Evolutionary conservation across 2,888 invertebrate species (phyloP).

Genomic region (Parapristionchus giblindavisi): DNA sequence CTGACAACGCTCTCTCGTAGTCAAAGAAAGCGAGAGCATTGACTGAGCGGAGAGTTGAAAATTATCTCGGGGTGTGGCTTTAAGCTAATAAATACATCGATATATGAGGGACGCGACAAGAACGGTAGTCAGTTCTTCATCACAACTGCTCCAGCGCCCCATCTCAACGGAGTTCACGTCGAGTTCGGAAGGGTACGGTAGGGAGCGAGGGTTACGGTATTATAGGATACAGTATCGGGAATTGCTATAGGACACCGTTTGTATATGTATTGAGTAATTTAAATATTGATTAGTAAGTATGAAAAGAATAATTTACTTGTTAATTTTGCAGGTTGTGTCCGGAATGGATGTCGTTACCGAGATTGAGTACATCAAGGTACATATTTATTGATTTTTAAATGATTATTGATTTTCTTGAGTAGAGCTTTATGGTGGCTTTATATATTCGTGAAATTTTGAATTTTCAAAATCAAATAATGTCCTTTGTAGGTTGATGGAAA

Average conservation of each 20-base stretch:
- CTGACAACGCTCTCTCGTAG: too few species aligned
- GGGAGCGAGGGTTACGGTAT: neutral
- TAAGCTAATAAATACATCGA: neutral
- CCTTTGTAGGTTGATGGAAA: constrained; percentile 72
- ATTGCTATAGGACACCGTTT: neutral
- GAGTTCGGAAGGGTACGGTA: constrained; percentile 87
- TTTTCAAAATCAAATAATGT: neutral
- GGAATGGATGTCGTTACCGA: constrained; percentile 87
- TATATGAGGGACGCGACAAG: constrained; percentile 78
- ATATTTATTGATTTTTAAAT: too few species aligned
- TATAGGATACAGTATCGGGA: neutral
- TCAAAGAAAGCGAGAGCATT: too few species aligned
- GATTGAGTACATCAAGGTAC: constrained; percentile 84
- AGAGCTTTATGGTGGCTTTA: constrained; percentile 70
- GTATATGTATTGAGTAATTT: neutral
- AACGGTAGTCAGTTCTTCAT: constrained; percentile 92
- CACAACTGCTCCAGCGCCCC: constrained; percentile 59
- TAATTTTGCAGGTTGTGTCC: constrained; percentile 78
- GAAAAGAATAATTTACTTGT: neutral
- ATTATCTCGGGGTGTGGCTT: neutral
- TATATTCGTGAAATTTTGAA: constrained; percentile 71
- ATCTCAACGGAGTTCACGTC: constrained; percentile 85
- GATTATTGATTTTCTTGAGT: constrained; percentile 71
- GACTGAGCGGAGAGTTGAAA: neutral
- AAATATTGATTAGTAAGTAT: neutral